These are phyloP conservation scores for Eulemur macaco DNA, from an alignment of 2,113 vertebrate genomes.

Conservation along the genomic window DNA sequence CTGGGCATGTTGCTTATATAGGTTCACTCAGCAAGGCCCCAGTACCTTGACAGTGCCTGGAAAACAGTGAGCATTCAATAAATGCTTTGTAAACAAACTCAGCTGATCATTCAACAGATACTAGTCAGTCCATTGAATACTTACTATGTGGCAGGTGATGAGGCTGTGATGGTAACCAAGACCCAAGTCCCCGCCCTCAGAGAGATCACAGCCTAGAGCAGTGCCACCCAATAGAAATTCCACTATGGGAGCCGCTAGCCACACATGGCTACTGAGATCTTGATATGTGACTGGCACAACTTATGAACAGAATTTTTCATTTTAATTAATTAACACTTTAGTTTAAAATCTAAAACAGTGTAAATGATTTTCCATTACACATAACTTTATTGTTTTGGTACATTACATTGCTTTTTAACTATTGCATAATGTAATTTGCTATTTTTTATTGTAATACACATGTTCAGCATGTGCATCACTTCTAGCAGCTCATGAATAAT, in stretches of 20 bases:
- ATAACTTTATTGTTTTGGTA: not conserved
- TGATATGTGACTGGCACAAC: not conserved
- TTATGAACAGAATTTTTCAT: not conserved
- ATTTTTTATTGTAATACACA: not conserved
- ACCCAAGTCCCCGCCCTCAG: not conserved
- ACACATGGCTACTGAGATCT: accelerated
- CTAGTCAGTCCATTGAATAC: not conserved
- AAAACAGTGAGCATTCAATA: not conserved
- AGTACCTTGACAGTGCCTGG: too few species aligned
- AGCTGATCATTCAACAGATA: not conserved
- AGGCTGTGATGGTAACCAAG: not conserved
- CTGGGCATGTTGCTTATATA: not conserved
- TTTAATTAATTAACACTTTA: conserved; percentile 22
- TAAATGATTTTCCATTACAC: not conserved
- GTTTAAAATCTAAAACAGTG: not conserved
- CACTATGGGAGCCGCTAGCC: too few species aligned
- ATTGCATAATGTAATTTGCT: not conserved
- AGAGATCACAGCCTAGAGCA: not conserved
- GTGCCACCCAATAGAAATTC: not conserved
- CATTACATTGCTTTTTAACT: not conserved
- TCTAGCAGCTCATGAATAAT: not conserved
- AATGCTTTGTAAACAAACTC: not conserved
- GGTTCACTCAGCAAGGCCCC: not conserved
- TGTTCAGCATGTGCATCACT: not conserved
- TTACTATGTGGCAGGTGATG: not conserved